Evolutionary conservation across 2,797 vertebrate genomes (phyloP), one percentile per base, ranked within the genome.

Genomic region (Ceryle rudis): DNA sequence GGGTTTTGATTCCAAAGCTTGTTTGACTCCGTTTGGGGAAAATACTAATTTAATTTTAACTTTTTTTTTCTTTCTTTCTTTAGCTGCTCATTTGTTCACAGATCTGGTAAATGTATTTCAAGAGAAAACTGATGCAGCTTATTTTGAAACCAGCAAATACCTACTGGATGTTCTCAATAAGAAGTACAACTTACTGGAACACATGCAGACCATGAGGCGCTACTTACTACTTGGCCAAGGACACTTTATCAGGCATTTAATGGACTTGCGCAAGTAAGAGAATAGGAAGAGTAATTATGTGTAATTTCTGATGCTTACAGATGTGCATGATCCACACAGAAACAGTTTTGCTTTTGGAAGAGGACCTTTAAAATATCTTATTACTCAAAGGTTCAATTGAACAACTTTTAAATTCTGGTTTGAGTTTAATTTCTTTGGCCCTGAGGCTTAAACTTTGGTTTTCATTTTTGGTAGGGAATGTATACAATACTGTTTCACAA

Each of bases 211-310:
- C 81, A 99, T 99, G 99, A 98, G 99, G 55, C 98, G 99, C 72
- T 99, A 99, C 98, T 98, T 99, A 95, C 98, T 99, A 60, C 98
- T 99, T 41, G 99, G 99, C 82, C 99, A 99, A 96, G 99, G 99
- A 87, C 99, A 99, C 97, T 99, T 99, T 96, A 99, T 99, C 97
- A 97, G 99, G 35, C 99, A 99, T 96, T 98, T 99, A 83, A 99
- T 99, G 99, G 99, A 99, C 97, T 98, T 99, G 93, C 99, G 99
- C 31, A 99, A 99, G 99, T 99, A 86, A 98, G 99, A 93, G 29
- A 80, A 22, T 79, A 33, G 47, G n/a, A 58, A 26, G 69, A 60
- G 9, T 89, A 74, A 65, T 78, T 77, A 20, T 31, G 37, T 41
- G 94, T 35, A 74, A 62, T 84, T 95, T 93, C 23, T 74, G 35